Percentiles rank a stretch among this genome's conserved stretches.
These are phyloP conservation scores for Macaria liturata DNA, from an alignment of 2,888 invertebrate genomes.

Conservation along the genomic window DNA sequence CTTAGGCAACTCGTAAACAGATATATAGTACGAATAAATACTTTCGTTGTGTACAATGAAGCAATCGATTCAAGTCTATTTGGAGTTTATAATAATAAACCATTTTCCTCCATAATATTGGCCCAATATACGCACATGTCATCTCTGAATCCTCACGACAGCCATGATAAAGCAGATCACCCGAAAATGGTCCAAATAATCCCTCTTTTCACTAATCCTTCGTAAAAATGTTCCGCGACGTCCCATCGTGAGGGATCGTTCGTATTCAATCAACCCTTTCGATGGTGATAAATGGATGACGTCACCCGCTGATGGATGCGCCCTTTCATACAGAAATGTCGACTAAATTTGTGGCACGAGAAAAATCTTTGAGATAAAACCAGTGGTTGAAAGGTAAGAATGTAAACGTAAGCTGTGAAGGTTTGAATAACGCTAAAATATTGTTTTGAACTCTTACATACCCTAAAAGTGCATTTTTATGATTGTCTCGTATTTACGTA, in stretches of 20 bases:
- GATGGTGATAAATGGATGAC: constrained; percentile 69
- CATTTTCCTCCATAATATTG: too few species aligned
- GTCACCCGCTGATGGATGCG: constrained; percentile 63
- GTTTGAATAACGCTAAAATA: too few species aligned
- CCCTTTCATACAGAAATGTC: constrained; percentile 39
- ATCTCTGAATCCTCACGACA: constrained; percentile 15
- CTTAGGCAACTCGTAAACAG: too few species aligned
- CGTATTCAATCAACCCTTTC: constrained; percentile 71
- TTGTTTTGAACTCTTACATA: too few species aligned
- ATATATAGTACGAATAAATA: too few species aligned
- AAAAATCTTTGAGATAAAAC: constrained; percentile 24
- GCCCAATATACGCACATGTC: constrained; percentile 7
- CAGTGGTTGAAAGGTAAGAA: not conserved
- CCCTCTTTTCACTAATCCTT: constrained; percentile 42
- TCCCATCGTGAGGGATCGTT: constrained; percentile 54
- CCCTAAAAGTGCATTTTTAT: too few species aligned
- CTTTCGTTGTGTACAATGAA: too few species aligned
- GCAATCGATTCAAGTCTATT: too few species aligned
- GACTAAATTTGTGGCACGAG: constrained; percentile 29
- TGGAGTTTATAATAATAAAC: too few species aligned
- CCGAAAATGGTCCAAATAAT: constrained; percentile 35
- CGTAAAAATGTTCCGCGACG: constrained; percentile 50
- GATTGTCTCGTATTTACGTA: too few species aligned
- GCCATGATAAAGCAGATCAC: constrained; percentile 21
- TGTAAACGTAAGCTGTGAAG: too few species aligned